Evolutionary conservation across 2,113 vertebrate genomes (phyloP).

Genomic region (Fulmarus glacialis): DNA sequence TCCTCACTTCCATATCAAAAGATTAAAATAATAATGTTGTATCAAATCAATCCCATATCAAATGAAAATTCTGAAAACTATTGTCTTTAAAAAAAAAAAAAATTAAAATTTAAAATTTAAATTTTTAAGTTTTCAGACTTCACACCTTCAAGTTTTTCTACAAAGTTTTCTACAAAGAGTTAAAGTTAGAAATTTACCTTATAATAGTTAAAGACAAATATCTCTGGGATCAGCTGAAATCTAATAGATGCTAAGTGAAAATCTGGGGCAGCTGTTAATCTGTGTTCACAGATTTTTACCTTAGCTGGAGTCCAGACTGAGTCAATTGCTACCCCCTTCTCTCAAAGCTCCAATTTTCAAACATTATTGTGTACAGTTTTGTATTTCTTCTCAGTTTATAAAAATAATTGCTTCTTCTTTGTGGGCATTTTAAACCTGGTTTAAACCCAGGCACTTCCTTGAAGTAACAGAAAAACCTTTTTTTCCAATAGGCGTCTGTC

Average conservation of each 20-base stretch:
- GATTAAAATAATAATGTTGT: background rate
- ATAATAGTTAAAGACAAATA: background rate
- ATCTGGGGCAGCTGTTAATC: background rate
- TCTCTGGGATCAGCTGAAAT: background rate
- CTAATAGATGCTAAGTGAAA: background rate
- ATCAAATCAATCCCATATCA: background rate
- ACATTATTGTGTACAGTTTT: background rate
- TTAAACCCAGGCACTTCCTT: background rate
- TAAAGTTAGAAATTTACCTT: background rate
- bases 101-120: too few relatives aligned
- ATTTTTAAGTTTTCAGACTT: background rate
- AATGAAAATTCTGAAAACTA: background rate
- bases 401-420: background rate
- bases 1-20: background rate
- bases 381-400: background rate
- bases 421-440: background rate
- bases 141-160: background rate
- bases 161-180: background rate
- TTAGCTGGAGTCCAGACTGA: background rate
- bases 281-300: background rate
- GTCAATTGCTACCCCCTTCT: background rate
- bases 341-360: background rate
- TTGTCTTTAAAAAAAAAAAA: too few relatives aligned
- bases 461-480: background rate
- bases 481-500: constrained; percentile 48